These are phyloP conservation scores for Ctenopoma multispine DNA, from an alignment of 2,797 vertebrate species.

Conservation along the genomic window DNA sequence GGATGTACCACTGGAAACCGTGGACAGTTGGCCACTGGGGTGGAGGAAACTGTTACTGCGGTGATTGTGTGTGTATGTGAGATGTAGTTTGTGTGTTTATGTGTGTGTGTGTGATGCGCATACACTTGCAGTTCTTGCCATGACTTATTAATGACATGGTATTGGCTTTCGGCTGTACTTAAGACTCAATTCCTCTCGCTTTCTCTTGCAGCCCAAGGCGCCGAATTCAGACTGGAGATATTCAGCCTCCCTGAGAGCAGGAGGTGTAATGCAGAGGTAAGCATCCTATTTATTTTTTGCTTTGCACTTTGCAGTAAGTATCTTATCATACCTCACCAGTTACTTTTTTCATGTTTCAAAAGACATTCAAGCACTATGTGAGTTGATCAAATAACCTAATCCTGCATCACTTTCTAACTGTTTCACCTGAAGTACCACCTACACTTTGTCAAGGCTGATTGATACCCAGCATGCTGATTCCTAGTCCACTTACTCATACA, in stretches of 20 bases:
- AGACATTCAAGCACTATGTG: background rate
- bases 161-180: conserved; percentile 71
- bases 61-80: conserved; percentile 25
- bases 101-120: conserved; percentile 26
- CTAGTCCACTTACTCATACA: background rate
- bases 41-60: conserved; percentile 38
- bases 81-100: conserved; percentile 30
- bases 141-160: conserved; percentile 77
- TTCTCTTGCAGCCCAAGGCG: conserved; percentile 91
- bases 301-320: conserved; percentile 15
- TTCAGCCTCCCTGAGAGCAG: conserved; percentile 96
- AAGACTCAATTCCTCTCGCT: conserved; percentile 76
- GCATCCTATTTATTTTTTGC: conserved; percentile 22
- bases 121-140: conserved; percentile 38
- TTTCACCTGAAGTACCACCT: background rate
- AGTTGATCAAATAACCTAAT: conserved; percentile 14
- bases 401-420: conserved; percentile 1
- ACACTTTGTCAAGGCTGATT: background rate
- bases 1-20: background rate
- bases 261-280: conserved; percentile 94
- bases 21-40: conserved; percentile 20
- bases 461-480: background rate
- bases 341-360: conserved; percentile 1
- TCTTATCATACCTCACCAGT: conserved; percentile 14
- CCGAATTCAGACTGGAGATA: conserved; percentile 97